Conservation (phyloP, 2,797 vertebrate species). For the Brotula barbata region DNA sequence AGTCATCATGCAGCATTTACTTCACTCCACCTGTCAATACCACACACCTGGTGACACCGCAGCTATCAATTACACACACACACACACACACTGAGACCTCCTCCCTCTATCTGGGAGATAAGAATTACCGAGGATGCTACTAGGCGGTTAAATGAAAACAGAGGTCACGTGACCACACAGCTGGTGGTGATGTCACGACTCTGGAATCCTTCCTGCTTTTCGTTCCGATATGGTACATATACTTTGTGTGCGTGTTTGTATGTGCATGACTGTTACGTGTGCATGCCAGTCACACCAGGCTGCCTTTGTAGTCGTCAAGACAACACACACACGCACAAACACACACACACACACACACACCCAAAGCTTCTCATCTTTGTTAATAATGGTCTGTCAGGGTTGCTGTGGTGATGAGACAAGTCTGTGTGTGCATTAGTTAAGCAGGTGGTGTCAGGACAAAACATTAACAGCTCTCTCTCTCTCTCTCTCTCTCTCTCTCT, state of each 20-base stretch:
- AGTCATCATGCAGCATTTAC: slow-evolving; percentile 37
- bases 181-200: slow-evolving; percentile 64
- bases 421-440: slow-evolving; percentile 14
- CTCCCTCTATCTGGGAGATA: slow-evolving; percentile 29
- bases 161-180: slow-evolving; percentile 60
- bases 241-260: neutral
- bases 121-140: slow-evolving; percentile 61
- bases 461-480: slow-evolving; percentile 29
- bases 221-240: slow-evolving; percentile 34
- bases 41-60: slow-evolving; percentile 36
- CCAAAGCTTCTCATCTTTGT: slow-evolving; percentile 7
- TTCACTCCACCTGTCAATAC: slow-evolving; percentile 16
- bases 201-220: slow-evolving; percentile 55
- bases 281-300: slow-evolving; percentile 47
- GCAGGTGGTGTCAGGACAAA: slow-evolving; percentile 25
- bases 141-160: slow-evolving; percentile 35
- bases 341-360: slow-evolving; percentile 17
- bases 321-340: slow-evolving; percentile 45
- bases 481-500: slow-evolving; percentile 2
- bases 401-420: slow-evolving; percentile 46
- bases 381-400: slow-evolving; percentile 38
- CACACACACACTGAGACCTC: slow-evolving; percentile 8
- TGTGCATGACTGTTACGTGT: slow-evolving; percentile 12
- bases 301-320: slow-evolving; percentile 17
- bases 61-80: slow-evolving; percentile 31